Percentiles rank a stretch among this genome's conserved stretches.
Conservation (phyloP, 2,888 invertebrate species). For the Drosophila demipolita region DNA sequence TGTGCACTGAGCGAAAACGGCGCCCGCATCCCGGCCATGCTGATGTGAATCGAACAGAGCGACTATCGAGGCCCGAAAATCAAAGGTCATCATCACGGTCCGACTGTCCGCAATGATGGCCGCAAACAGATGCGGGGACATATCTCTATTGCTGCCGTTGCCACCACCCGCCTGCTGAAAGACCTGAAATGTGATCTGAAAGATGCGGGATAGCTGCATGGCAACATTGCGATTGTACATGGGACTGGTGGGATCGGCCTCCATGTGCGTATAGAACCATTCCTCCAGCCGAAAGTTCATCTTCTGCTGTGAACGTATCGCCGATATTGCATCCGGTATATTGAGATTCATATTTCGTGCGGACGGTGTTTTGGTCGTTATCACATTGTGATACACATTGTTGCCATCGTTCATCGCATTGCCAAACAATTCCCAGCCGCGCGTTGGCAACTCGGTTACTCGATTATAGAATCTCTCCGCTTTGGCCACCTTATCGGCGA, state of each 20-base stretch:
- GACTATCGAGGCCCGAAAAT: constrained; percentile 73
- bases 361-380: constrained; percentile 78
- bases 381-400: constrained; percentile 86
- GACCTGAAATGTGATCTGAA: constrained; percentile 76
- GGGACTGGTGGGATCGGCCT: constrained; percentile 71
- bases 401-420: constrained; percentile 88
- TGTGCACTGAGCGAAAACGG: constrained; percentile 77
- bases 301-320: constrained; percentile 81
- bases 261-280: constrained; percentile 82
- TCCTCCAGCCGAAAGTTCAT: constrained; percentile 77
- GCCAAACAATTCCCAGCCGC: constrained; percentile 86
- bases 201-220: constrained; percentile 71
- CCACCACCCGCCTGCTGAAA: constrained; percentile 59
- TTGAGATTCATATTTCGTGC: constrained; percentile 86
- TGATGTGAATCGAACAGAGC: constrained; percentile 81
- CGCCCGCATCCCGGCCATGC: constrained; percentile 77
- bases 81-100: constrained; percentile 78
- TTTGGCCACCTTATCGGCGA: constrained; percentile 85
- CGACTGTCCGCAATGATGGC: constrained; percentile 82
- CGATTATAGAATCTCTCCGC: constrained; percentile 64
- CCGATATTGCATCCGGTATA: constrained; percentile 86
- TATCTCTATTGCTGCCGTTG: constrained; percentile 17
- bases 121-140: constrained; percentile 69
- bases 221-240: constrained; percentile 74
- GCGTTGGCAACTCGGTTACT: constrained; percentile 69